A percentile compares a stretch with the other conserved stretches of the same genome.
Evolutionary conservation across 2,113 vertebrate species (phyloP).

Genomic region (Oreochromis niloticus): DNA sequence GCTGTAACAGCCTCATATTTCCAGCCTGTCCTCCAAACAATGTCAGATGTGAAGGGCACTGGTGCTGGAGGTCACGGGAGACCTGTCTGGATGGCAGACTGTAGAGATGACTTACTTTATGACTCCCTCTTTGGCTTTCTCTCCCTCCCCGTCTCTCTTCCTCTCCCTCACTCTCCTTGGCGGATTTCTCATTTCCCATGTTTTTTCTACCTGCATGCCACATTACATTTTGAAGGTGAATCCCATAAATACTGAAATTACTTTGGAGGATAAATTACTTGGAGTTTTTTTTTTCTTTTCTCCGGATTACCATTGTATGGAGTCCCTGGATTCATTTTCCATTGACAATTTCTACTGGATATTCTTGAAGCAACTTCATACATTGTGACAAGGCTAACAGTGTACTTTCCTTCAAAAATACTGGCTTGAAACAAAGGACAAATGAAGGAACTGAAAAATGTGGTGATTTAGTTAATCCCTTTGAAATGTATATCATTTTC

Average conservation of each 20-base stretch:
- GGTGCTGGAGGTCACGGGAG: slow-evolving; percentile 49
- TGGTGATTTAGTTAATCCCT: slow-evolving; percentile 64
- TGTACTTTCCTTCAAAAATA: slow-evolving; percentile 24
- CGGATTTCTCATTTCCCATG: slow-evolving; percentile 54
- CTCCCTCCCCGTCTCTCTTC: background rate
- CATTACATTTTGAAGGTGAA: slow-evolving; percentile 78
- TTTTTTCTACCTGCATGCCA: slow-evolving; percentile 63
- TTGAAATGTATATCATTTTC: slow-evolving; percentile 58
- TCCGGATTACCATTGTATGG: slow-evolving; percentile 50
- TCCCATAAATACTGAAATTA: slow-evolving; percentile 74
- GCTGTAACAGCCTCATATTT: slow-evolving; percentile 32
- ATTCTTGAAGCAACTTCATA: slow-evolving; percentile 9
- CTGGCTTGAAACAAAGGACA: slow-evolving; percentile 55
- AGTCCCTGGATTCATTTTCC: slow-evolving; percentile 37
- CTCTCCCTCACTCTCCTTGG: slow-evolving; percentile 8
- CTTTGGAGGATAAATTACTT: slow-evolving; percentile 69
- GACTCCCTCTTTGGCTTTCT: slow-evolving; percentile 52
- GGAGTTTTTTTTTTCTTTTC: slow-evolving; percentile 1
- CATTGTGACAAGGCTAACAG: background rate
- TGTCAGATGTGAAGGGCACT: slow-evolving; percentile 54
- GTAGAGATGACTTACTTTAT: slow-evolving; percentile 63
- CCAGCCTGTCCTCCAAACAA: slow-evolving; percentile 32
- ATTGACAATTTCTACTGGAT: slow-evolving; percentile 8
- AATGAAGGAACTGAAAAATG: slow-evolving; percentile 46
- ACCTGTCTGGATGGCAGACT: slow-evolving; percentile 53